Evolutionary conservation across 2,888 invertebrate genomes (phyloP).

Genomic region (Scrobipalpa atriplicella): DNA sequence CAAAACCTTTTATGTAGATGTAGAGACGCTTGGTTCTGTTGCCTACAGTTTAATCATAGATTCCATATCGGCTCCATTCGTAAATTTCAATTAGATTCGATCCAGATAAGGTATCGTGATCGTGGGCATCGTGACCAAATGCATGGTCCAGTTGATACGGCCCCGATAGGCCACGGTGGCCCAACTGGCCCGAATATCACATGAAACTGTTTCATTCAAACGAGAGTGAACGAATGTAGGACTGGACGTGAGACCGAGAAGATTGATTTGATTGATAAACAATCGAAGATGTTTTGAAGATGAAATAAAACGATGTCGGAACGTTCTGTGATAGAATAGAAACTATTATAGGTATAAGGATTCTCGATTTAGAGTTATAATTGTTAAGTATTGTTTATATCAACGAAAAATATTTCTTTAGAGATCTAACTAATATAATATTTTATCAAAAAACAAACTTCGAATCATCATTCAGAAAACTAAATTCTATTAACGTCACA

Average conservation of each 20-base stretch:
- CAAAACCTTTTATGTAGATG: too few relatives aligned
- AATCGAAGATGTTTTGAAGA: not conserved
- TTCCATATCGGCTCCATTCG: not conserved
- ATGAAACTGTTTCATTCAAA: slow-evolving; percentile 19
- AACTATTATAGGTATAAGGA: too few relatives aligned
- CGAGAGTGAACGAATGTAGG: not conserved
- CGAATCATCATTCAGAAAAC: too few relatives aligned
- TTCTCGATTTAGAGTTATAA: too few relatives aligned
- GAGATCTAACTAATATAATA: too few relatives aligned
- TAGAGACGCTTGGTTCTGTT: too few relatives aligned
- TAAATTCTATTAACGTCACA: too few relatives aligned
- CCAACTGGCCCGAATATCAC: slow-evolving; percentile 8
- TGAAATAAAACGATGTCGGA: not conserved
- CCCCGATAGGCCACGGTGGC: not conserved
- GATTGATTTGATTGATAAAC: slow-evolving; percentile 1
- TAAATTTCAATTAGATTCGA: slow-evolving; percentile 29
- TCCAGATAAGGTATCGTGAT: slow-evolving; percentile 34
- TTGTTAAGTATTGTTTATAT: too few relatives aligned
- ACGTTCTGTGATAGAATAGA: too few relatives aligned
- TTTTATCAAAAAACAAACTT: too few relatives aligned
- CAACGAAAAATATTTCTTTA: too few relatives aligned
- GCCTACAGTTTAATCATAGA: not conserved
- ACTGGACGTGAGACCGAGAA: slow-evolving; percentile 1
- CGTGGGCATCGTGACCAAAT: slow-evolving; percentile 30
- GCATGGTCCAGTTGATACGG: slow-evolving; percentile 30